Percentiles rank a stretch among this genome's conserved stretches.
Conservation (phyloP, 1,140 invertebrate species). For the Drosophila hydei region DNA sequence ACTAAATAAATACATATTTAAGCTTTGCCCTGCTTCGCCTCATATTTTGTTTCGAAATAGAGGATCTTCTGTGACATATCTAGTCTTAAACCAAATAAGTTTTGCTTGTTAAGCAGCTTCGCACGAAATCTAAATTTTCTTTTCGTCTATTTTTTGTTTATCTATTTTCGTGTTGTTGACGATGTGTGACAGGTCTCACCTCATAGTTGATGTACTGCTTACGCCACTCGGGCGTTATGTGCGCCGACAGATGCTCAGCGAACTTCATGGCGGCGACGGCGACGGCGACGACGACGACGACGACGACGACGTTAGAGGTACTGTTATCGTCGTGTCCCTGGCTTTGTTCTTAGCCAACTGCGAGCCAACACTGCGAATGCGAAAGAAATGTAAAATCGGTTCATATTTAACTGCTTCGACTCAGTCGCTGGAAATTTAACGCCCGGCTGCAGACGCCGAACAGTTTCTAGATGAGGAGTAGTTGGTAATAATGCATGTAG, state of each 20-base stretch:
- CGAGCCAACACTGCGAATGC: slow-evolving; percentile 20
- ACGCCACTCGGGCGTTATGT: slow-evolving; percentile 99
- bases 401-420: not conserved
- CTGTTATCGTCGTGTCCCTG: slow-evolving; percentile 25
- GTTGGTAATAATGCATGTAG: not conserved
- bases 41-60: no score
- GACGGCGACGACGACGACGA: not conserved
- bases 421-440: slow-evolving; percentile 16
- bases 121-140: not conserved
- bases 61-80: no score
- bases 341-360: slow-evolving; percentile 25
- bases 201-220: slow-evolving; percentile 99
- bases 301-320: no score
- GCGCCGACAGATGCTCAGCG: slow-evolving; percentile 96
- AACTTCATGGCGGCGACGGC: slow-evolving; percentile 92
- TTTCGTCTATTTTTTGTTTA: not conserved
- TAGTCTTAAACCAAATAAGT: no score
- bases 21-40: no score
- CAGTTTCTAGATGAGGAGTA: not conserved
- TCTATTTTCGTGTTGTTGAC: not conserved
- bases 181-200: slow-evolving; percentile 85
- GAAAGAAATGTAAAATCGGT: slow-evolving; percentile 2
- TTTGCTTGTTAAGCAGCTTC: no score
- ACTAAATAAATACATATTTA: no score
- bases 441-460: slow-evolving; percentile 23